phyloP scores from a whole-genome alignment of 2,888 invertebrate species.

The Monoplex corrugatus region DNA sequence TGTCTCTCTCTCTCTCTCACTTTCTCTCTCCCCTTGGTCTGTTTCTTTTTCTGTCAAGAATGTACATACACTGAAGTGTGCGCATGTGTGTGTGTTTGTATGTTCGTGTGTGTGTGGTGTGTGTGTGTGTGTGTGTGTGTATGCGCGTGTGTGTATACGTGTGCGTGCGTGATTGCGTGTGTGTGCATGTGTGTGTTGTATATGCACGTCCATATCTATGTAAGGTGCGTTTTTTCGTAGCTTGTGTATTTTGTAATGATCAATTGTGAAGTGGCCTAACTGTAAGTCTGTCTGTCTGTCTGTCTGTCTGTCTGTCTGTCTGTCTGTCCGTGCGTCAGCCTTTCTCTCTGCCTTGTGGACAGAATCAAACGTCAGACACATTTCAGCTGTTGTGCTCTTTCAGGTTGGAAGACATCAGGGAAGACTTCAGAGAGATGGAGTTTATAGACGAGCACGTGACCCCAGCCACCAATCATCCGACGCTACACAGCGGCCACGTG shows the following conservation, averaged over 20 bases:
- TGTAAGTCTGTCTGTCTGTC: not conserved
- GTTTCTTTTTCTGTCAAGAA: not conserved
- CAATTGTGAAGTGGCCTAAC: no score
- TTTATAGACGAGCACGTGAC: not conserved
- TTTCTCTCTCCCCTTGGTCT: no score
- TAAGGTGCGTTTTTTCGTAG: no score
- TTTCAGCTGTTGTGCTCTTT: no score
- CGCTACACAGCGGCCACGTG: no score
- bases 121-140: not conserved
- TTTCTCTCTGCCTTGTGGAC: not conserved
- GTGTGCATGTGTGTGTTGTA: no score
- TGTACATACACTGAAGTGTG: no score
- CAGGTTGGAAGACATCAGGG: constrained; percentile 31
- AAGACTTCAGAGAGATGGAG: constrained; percentile 30
- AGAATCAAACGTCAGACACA: no score
- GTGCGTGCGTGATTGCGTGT: no score
- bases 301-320: not conserved
- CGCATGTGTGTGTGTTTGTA: not conserved
- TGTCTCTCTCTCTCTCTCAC: not conserved
- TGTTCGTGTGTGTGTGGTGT: not conserved
- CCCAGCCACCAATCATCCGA: not conserved
- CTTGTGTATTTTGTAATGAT: no score
- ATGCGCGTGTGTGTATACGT: not conserved
- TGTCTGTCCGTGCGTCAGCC: not conserved
- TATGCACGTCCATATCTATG: no score